These are phyloP conservation scores for Isaurus tuberculatus DNA, from an alignment of 92 coral and sea anemone genomes.

Conservation along the genomic window DNA sequence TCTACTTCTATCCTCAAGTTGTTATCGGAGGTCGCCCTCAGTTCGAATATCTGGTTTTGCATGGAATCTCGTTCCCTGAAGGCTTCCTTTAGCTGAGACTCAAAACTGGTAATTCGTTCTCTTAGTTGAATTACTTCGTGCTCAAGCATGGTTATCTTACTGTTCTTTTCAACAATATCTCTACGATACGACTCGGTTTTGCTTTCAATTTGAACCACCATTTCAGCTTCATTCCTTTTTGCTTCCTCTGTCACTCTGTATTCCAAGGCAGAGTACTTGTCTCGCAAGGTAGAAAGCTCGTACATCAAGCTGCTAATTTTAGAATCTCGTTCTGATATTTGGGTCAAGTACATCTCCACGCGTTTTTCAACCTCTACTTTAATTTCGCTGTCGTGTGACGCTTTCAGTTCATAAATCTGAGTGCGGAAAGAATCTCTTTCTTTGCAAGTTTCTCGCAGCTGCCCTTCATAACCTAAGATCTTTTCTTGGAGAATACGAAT, in stretches of 20 bases:
- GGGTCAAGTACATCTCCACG: conserved; percentile 29
- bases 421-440: conserved; percentile 59
- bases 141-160: conserved; percentile 31
- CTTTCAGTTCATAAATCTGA: conserved; percentile 36
- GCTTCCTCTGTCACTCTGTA: conserved; percentile 4
- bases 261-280: conserved; percentile 25
- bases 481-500: conserved; percentile 4
- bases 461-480: conserved; percentile 38
- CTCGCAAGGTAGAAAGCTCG: conserved; percentile 7
- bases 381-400: conserved; percentile 32
- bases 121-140: too few species aligned
- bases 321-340: conserved; percentile 44
- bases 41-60: conserved; percentile 29
- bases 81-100: conserved; percentile 27
- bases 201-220: conserved; percentile 41
- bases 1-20: conserved; percentile 40
- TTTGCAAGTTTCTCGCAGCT: conserved; percentile 41
- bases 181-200: conserved; percentile 22
- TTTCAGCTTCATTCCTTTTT: conserved; percentile 36
- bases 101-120: conserved; percentile 30
- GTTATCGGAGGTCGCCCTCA: conserved; percentile 42
- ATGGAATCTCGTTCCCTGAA: conserved; percentile 49
- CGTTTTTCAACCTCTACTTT: conserved; percentile 47
- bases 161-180: conserved; percentile 30
- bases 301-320: conserved; percentile 24